phyloP scores from a whole-genome alignment of 2,113 vertebrate genomes.

The Salminus brasiliensis region DNA sequence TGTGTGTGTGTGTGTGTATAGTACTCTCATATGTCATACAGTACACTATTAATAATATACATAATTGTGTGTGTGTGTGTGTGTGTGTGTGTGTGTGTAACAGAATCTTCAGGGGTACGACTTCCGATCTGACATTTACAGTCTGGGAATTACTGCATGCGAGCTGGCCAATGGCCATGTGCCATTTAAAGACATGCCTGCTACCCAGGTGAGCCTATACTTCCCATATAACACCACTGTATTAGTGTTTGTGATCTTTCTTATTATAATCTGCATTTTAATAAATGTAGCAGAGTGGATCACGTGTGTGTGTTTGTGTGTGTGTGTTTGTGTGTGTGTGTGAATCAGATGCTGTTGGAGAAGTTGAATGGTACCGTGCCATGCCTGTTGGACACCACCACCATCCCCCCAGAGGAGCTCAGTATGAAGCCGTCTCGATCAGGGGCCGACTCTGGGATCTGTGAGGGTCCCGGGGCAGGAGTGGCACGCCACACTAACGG shows the following conservation, averaged over 20 bases:
- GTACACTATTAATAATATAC: not conserved
- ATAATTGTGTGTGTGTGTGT: slow-evolving; percentile 13
- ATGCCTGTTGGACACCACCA: slow-evolving; percentile 93
- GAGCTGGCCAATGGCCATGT: slow-evolving; percentile 97
- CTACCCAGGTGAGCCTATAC: slow-evolving; percentile 83
- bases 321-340: not conserved
- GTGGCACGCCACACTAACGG: slow-evolving; percentile 83
- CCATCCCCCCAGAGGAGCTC: slow-evolving; percentile 93
- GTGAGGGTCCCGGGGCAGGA: slow-evolving; percentile 77
- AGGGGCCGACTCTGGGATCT: slow-evolving; percentile 82
- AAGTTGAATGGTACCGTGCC: slow-evolving; percentile 96
- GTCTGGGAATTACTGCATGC: slow-evolving; percentile 95
- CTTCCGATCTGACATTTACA: slow-evolving; percentile 97
- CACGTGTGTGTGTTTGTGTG: too few relatives aligned
- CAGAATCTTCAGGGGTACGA: slow-evolving; percentile 97
- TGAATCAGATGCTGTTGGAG: slow-evolving; percentile 91
- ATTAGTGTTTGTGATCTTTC: not conserved
- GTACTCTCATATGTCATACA: too few relatives aligned
- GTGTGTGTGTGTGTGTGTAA: slow-evolving; percentile 18
- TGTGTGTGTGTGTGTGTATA: not conserved
- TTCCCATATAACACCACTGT: not conserved
- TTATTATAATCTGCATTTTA: too few relatives aligned
- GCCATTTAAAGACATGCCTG: slow-evolving; percentile 99
- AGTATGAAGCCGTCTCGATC: slow-evolving; percentile 87
- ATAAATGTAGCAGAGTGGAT: too few relatives aligned